Conservation (phyloP, 2,797 vertebrate genomes). For the Lithobates pipiens region DNA sequence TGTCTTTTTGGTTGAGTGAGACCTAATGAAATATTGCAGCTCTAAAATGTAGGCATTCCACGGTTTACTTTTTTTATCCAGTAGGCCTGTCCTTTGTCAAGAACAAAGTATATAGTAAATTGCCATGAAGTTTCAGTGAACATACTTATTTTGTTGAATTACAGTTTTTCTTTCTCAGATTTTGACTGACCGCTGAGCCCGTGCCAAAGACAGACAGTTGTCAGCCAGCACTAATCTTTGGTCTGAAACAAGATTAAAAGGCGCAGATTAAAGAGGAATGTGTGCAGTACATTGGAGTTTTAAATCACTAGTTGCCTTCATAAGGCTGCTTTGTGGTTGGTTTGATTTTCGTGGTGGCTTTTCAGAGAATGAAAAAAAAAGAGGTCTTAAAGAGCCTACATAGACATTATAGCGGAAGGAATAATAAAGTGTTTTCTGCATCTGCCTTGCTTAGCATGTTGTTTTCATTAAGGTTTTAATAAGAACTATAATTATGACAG, state of each 20-base stretch:
- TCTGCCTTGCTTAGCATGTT: conserved; percentile 74
- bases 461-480: conserved; percentile 83
- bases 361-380: conserved; percentile 66
- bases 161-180: conserved; percentile 33
- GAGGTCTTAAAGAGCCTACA: conserved; percentile 71
- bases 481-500: conserved; percentile 78
- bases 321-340: conserved; percentile 80
- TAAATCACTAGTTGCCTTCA: conserved; percentile 77
- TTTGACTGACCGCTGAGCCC: conserved; percentile 38
- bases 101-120: conserved; percentile 12
- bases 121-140: conserved; percentile 36
- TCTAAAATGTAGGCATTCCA: not conserved
- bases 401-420: conserved; percentile 68
- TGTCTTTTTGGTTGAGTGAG: not conserved
- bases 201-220: conserved; percentile 61
- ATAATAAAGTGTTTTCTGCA: conserved; percentile 74
- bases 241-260: conserved; percentile 81
- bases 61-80: not conserved
- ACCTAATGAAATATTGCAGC: not conserved
- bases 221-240: conserved; percentile 72
- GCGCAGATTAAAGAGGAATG: conserved; percentile 79
- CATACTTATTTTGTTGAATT: conserved; percentile 49
- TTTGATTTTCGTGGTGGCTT: conserved; percentile 77
- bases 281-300: conserved; percentile 73
- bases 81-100: not conserved